phyloP scores from a whole-genome alignment of 2,888 invertebrate genomes.

The Lasiommata megera region DNA sequence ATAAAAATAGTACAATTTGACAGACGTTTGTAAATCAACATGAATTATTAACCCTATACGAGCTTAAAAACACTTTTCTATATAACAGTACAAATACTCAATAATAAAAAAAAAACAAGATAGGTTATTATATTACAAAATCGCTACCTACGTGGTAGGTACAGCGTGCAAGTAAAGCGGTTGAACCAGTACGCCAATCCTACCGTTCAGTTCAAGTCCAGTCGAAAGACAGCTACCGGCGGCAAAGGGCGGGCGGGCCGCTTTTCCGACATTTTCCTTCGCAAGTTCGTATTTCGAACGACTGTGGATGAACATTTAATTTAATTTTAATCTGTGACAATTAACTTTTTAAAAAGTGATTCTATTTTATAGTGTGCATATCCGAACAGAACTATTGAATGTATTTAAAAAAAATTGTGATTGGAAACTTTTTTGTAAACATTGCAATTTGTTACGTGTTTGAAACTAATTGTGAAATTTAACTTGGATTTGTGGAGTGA shows the following conservation, averaged over 20 bases:
- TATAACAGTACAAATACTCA: too few relatives aligned
- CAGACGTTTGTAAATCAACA: too few relatives aligned
- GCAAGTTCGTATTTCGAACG: slow-evolving; percentile 16
- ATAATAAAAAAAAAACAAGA: too few relatives aligned
- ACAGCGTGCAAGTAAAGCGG: too few relatives aligned
- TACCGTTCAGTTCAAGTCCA: slow-evolving; percentile 19
- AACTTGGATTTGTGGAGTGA: neutral
- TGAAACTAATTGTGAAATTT: neutral
- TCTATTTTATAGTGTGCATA: neutral
- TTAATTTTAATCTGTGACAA: neutral
- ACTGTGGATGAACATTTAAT: neutral
- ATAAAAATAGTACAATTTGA: too few relatives aligned
- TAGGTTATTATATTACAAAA: too few relatives aligned
- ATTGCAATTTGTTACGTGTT: neutral
- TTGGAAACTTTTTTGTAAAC: slow-evolving; percentile 3
- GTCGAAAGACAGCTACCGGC: slow-evolving; percentile 34
- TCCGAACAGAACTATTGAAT: neutral
- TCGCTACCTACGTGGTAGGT: too few relatives aligned
- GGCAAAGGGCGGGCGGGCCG: slow-evolving; percentile 28
- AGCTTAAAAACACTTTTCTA: too few relatives aligned
- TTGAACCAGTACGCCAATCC: neutral
- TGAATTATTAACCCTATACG: too few relatives aligned
- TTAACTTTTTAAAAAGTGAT: neutral
- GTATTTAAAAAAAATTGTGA: neutral
- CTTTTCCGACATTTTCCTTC: neutral